Evolutionary conservation across 2,888 invertebrate species (phyloP).

Genomic region (Eucriotettix oculatus): DNA sequence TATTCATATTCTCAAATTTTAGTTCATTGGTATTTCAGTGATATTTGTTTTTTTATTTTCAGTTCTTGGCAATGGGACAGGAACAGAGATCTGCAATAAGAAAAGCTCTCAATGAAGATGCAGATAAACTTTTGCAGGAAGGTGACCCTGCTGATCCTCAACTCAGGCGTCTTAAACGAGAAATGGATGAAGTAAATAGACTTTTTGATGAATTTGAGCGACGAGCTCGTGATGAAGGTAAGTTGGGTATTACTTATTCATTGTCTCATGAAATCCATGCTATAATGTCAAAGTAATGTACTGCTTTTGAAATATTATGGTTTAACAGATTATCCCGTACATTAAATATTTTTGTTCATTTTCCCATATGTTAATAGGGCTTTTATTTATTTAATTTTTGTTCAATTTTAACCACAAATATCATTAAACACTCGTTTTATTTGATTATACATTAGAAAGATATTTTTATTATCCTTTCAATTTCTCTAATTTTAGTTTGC

Average conservation of each 20-base stretch:
- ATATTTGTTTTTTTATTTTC: constrained; percentile 5
- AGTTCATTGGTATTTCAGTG: background rate
- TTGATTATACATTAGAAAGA: too few species aligned
- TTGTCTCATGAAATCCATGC: background rate
- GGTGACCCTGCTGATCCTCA: constrained; percentile 95
- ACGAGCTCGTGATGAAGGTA: constrained; percentile 69
- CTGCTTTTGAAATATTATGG: background rate
- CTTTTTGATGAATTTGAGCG: constrained; percentile 86
- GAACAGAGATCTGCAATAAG: constrained; percentile 90
- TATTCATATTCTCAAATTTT: background rate
- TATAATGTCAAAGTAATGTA: background rate
- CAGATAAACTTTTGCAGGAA: constrained; percentile 84
- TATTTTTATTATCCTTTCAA: too few species aligned
- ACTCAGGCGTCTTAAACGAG: constrained; percentile 65
- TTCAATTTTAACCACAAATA: too few species aligned
- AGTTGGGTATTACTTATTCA: constrained; percentile 13
- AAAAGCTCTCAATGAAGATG: constrained; percentile 90
- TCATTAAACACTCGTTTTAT: too few species aligned
- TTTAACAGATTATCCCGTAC: too few species aligned
- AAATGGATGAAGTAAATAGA: constrained; percentile 90
- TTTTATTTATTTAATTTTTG: too few species aligned
- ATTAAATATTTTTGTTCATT: too few species aligned
- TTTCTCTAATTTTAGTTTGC: too few species aligned
- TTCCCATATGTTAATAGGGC: too few species aligned
- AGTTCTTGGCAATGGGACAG: constrained; percentile 91